phyloP scores from a whole-genome alignment of 2,797 vertebrate genomes.

The Crocodylus rhombifer region DNA sequence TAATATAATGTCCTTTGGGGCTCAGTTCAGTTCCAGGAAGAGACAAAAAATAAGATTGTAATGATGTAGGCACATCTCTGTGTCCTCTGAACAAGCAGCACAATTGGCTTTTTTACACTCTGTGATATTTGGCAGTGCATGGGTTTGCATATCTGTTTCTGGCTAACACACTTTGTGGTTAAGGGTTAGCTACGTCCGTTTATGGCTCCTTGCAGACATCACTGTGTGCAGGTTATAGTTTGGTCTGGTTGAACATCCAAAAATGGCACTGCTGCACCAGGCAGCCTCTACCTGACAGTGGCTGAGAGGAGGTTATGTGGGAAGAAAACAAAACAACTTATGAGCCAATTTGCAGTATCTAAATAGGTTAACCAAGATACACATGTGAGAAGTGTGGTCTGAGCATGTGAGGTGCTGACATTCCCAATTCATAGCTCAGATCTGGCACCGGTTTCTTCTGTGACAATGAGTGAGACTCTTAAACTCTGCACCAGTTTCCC shows the following conservation, averaged over 20 bases:
- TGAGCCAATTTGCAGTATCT: not conserved
- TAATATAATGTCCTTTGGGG: conserved; percentile 10
- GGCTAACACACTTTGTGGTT: rapidly evolving
- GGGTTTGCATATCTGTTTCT: rapidly evolving
- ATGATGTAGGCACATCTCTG: not conserved
- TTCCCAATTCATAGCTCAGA: not conserved
- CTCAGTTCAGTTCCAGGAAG: conserved; percentile 38
- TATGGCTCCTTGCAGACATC: not conserved
- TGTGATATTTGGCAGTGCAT: rapidly evolving
- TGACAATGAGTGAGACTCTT: not conserved
- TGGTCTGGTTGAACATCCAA: not conserved
- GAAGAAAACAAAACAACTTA: not conserved
- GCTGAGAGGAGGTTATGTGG: rapidly evolving
- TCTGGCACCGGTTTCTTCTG: not conserved
- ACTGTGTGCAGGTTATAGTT: rapidly evolving
- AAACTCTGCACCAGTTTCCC: conserved; percentile 5
- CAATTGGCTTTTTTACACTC: rapidly evolving
- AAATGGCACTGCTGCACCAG: not conserved
- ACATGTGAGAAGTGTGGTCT: rapidly evolving
- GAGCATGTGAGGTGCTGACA: not conserved
- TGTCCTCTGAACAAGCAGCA: rapidly evolving
- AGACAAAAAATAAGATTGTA: not conserved
- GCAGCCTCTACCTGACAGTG: not conserved
- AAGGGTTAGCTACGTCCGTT: not conserved
- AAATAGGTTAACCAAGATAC: not conserved